Percentiles rank a stretch among this genome's conserved stretches.
Conservation (phyloP, 2,888 invertebrate species). For the Cephus sareptanus region DNA sequence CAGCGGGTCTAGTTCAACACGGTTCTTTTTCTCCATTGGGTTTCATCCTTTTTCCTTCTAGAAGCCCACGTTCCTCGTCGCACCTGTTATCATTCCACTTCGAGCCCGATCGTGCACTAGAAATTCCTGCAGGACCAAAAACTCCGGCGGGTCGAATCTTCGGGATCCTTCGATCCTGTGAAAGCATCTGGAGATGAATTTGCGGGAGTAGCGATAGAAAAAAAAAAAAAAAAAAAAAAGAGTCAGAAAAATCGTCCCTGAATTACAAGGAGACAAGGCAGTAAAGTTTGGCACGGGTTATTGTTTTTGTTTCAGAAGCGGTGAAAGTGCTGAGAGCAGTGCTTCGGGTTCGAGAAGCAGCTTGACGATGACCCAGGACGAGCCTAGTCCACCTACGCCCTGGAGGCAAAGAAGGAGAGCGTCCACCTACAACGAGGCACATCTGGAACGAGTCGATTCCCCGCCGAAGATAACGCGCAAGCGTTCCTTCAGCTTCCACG, state of each 20-base stretch:
- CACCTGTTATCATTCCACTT: too few relatives aligned
- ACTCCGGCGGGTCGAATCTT: too few relatives aligned
- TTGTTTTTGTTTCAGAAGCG: conserved; percentile 37
- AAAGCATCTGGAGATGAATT: too few relatives aligned
- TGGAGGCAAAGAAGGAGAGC: conserved; percentile 62
- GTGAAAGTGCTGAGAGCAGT: conserved; percentile 46
- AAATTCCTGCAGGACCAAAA: too few relatives aligned
- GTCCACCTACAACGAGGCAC: conserved; percentile 68
- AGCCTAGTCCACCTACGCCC: conserved; percentile 34
- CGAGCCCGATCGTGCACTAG: too few relatives aligned
- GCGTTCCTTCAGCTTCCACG: conserved; percentile 69
- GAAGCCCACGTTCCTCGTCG: background rate
- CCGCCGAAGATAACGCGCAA: conserved; percentile 63
- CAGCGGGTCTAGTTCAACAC: too few relatives aligned
- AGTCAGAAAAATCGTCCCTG: too few relatives aligned
- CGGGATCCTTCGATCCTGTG: too few relatives aligned
- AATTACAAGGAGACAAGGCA: too few relatives aligned
- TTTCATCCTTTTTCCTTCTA: conserved; percentile 6
- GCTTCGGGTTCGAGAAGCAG: conserved; percentile 50
- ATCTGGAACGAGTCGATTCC: conserved; percentile 59
- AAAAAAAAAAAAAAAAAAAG: too few relatives aligned
- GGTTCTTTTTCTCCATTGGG: background rate
- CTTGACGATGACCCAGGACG: conserved; percentile 42
- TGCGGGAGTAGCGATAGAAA: too few relatives aligned
- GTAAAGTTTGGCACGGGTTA: too few relatives aligned